Evolutionary conservation across 2,113 vertebrate species (phyloP).

Genomic region (Thalassarche chlororhynchos): DNA sequence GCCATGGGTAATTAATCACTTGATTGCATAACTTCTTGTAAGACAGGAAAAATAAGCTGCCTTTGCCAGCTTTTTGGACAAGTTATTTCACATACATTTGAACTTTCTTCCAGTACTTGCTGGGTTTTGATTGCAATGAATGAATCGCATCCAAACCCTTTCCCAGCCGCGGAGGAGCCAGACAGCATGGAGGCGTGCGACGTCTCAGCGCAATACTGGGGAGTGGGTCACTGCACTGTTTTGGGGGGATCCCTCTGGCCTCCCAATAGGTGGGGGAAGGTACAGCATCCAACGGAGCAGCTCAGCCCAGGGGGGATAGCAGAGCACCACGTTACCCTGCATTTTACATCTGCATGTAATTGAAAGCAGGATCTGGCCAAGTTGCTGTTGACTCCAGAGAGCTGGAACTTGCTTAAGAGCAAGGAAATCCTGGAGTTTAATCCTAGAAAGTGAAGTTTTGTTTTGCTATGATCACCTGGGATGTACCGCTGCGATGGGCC

Average conservation of each 20-base stretch:
- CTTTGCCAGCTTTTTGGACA: constrained; percentile 64
- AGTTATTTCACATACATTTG: constrained; percentile 68
- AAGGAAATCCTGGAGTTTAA: constrained; percentile 41
- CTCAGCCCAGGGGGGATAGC: neutral
- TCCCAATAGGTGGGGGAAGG: neutral
- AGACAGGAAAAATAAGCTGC: constrained; percentile 71
- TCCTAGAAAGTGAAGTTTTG: constrained; percentile 55
- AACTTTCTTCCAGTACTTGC: constrained; percentile 69
- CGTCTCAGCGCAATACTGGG: neutral
- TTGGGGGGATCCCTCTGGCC: neutral
- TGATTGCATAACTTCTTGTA: constrained; percentile 73
- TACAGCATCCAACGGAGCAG: neutral
- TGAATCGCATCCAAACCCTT: constrained; percentile 30
- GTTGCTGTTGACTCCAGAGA: constrained; percentile 6
- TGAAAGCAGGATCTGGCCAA: constrained; percentile 31
- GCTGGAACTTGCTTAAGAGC: constrained; percentile 12
- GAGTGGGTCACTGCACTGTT: neutral
- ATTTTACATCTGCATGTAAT: constrained; percentile 40
- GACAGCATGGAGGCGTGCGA: neutral
- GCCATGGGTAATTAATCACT: constrained; percentile 70
- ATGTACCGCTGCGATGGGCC: neutral
- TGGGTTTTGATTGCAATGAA: constrained; percentile 58
- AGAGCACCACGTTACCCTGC: neutral
- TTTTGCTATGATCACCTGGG: neutral
- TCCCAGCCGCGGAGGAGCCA: constrained; percentile 4